Percentiles rank a stretch among this genome's conserved stretches.
phyloP scores from a whole-genome alignment of 30 jellyfish, hydroid and myxozoan species.

The Pelagia noctiluca region DNA sequence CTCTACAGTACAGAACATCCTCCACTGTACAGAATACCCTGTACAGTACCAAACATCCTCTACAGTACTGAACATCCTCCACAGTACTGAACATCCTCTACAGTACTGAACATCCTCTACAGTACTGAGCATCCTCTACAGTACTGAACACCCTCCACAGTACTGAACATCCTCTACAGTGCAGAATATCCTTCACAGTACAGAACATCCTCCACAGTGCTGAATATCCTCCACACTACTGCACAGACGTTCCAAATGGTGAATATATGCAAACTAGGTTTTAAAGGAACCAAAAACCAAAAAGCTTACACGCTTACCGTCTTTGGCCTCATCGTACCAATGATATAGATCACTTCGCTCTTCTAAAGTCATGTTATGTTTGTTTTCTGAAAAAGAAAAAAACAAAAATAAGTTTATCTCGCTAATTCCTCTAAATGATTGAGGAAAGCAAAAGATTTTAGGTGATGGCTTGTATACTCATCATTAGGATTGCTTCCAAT shows the following conservation, averaged over 20 bases:
- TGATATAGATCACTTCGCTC: conserved; percentile 45
- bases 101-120: too few species aligned
- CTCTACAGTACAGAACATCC: too few species aligned
- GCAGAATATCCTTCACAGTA: background rate
- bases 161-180: background rate
- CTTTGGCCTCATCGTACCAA: conserved; percentile 63
- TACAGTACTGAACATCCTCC: too few species aligned
- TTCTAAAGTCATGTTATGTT: conserved; percentile 53
- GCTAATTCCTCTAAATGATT: background rate
- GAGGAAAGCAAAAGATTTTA: background rate
- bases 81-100: too few species aligned
- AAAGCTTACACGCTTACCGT: conserved; percentile 15
- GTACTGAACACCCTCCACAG: background rate
- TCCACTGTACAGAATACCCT: too few species aligned
- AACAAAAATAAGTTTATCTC: background rate
- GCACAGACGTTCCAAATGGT: background rate
- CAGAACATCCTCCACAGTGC: background rate
- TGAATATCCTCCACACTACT: background rate
- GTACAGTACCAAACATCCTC: too few species aligned
- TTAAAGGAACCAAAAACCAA: background rate
- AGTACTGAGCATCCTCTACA: background rate
- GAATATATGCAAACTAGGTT: background rate
- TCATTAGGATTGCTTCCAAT: background rate
- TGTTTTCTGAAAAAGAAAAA: background rate
- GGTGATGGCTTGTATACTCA: background rate